Base-by-base conservation (phyloP, 2,888 invertebrate genomes). In the Eumacrocentrus americanus region DNA sequence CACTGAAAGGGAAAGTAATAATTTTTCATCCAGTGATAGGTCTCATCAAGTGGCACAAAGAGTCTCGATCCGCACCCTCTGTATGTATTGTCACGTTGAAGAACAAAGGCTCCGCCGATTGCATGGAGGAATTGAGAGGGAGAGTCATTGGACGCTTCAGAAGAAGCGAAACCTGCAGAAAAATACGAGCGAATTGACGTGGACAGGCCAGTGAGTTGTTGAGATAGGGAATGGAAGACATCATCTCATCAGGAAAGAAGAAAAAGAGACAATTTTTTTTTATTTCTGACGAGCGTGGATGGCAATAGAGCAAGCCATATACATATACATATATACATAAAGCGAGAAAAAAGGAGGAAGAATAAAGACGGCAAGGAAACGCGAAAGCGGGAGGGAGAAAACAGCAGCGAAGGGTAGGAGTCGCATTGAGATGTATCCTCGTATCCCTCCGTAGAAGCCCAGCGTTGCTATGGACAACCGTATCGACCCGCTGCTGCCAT, bases 391-490 rank as follows among this genome's bases (percentile, higher is more conserved):
- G 58, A 57, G 53, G 46, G 38, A 40, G 42, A 29, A 52, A 25
- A n/a, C 44, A 37, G 38, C 12, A 38, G 38, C 16, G 47, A 51
- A 56, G 52, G 50, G 47, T 58, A 54, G 54, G 46, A 62, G 50
- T 67, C 58, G 50, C 62, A 65, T 60, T 57, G 65, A 65, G 67
- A 54, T 63, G 61, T 65, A 61, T 61, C 54, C 58, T 50, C 54
- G 42, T 58, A 52, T 59, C 46, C 56, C 44, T 48, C 46, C 11
- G 62, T 62, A 54, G 65, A 64, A 66, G 70, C 67, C 70, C 65
- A 65, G 69, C 65, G 79, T 79, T 67, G 71, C 70, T 75, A 79
- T 79, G 72, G 70, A 73, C 69, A 77, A 77, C 68, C 67, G 73
- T 78, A 79, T 79, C 79, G 79, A 79, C 77, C 76, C 73, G 63